Conservation (phyloP, 2,113 vertebrate genomes). For the Lepidothrix coronata region DNA sequence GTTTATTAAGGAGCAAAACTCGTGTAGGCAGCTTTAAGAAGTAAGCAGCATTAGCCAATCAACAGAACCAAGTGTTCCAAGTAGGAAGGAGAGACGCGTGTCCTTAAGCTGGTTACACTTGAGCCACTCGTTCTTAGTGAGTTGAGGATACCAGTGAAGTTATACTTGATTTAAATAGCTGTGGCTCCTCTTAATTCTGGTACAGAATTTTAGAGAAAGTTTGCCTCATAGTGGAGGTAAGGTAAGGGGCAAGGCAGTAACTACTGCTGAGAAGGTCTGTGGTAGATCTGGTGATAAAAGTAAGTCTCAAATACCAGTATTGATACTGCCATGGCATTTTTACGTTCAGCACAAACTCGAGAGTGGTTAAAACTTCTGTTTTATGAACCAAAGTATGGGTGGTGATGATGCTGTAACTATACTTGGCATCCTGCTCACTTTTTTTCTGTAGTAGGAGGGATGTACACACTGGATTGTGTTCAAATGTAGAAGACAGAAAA, state of each 20-base stretch:
- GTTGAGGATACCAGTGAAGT: not conserved
- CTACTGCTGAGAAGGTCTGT: not conserved
- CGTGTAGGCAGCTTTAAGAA: not conserved
- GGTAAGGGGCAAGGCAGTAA: not conserved
- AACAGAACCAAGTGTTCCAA: not conserved
- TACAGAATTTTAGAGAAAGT: not conserved
- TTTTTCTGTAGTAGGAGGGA: not conserved
- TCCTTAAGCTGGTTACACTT: not conserved
- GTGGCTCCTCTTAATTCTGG: not conserved
- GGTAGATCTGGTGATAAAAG: not conserved
- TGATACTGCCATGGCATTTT: not conserved
- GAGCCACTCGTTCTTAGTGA: not conserved
- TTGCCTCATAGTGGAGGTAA: not conserved
- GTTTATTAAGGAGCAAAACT: not conserved
- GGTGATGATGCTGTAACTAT: not conserved
- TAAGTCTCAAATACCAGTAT: not conserved
- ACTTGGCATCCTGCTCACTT: not conserved
- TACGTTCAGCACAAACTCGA: not conserved
- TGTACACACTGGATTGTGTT: not conserved
- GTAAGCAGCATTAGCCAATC: not conserved
- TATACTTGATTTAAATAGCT: not conserved
- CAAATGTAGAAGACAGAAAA: not conserved
- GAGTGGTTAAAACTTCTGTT: not conserved
- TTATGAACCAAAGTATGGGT: not conserved
- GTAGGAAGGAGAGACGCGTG: fast-evolving